phyloP scores from a whole-genome alignment of 2,797 vertebrate genomes.

The Sparidentex hasta region DNA sequence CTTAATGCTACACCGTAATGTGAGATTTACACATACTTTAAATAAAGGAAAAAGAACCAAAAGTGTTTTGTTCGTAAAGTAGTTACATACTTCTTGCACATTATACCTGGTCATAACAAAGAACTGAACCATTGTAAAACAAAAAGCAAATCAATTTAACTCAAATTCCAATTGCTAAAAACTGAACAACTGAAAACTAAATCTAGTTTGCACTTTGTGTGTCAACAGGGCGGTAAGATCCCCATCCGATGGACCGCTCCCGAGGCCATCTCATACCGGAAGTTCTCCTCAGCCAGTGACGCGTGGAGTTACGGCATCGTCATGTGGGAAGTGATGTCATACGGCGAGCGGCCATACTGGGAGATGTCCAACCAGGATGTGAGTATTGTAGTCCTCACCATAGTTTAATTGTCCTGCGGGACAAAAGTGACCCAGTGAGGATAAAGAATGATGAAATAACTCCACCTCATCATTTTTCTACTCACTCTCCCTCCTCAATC shows the following conservation, averaged over 20 bases:
- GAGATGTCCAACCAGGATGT: conserved; percentile 99
- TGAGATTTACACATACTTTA: no score
- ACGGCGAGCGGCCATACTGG: conserved; percentile 97
- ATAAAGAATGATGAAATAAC: neutral
- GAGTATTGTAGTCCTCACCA: conserved; percentile 77
- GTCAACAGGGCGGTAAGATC: conserved; percentile 94
- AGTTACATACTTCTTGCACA: no score
- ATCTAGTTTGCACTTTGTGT: neutral
- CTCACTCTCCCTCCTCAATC: neutral
- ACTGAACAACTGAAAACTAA: no score
- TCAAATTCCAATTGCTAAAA: no score
- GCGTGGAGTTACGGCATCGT: conserved; percentile 97
- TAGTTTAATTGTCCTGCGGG: neutral
- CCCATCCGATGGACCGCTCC: conserved; percentile 97
- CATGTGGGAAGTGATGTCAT: conserved; percentile 99
- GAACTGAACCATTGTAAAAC: no score
- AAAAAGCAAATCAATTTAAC: no score
- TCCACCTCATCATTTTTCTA: neutral
- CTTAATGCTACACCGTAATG: no score
- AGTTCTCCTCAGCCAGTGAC: conserved; percentile 96
- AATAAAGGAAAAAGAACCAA: no score
- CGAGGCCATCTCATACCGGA: conserved; percentile 96
- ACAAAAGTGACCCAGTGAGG: neutral
- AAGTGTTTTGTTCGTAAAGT: no score
- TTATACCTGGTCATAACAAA: no score